Base-by-base conservation (phyloP, 2,888 invertebrate species). In the Aporophyla nigra region DNA sequence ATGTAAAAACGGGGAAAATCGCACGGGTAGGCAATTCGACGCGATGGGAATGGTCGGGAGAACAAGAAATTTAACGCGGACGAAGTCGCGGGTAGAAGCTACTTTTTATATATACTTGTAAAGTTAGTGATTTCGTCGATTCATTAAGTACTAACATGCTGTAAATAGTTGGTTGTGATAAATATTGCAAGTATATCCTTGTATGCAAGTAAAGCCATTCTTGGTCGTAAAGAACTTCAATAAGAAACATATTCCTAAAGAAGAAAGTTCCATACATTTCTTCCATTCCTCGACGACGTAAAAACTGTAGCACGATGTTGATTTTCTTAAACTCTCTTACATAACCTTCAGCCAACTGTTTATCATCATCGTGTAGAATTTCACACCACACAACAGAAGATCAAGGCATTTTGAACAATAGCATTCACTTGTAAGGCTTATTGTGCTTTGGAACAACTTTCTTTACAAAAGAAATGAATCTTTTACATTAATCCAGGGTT, bases 341-440 rank as follows among this genome's bases (percentile, higher is more conserved):
- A 56, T 67, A 71, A 81, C 14, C 54, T 7, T 4, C 4, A 69
- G 24, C 14, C 5, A 54, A 70, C n/a, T 51, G 54, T 56, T 66
- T 21, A 19, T n/a, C 0, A 33, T 0, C 5, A 16, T 16, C 5
- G 21, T 56, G 49, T 43, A 14, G 49, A 43, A 14, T 76, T 79
- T 72, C 10, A 69, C 56, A 58, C 51, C 71, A 59, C 10, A 46
- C 24, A 76, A 78, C n/a, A 63, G 27, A 21, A 58, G 46, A 66
- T 77, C 61, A 69, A 72, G 69, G 69, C 56, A 63, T 69, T 81
- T 69, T 27, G 21, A 83, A 83, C 61, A 83, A 83, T 33, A 61
- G 19, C 27, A 24, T 71, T 69, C 51, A 69, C 19, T 77, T 81
- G 14, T 78, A 78, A 49, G 72, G 78, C 51, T 83, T 83, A 46